These are phyloP conservation scores for Paguma larvata DNA, from an alignment of 2,797 vertebrate species.

Conservation along the genomic window DNA sequence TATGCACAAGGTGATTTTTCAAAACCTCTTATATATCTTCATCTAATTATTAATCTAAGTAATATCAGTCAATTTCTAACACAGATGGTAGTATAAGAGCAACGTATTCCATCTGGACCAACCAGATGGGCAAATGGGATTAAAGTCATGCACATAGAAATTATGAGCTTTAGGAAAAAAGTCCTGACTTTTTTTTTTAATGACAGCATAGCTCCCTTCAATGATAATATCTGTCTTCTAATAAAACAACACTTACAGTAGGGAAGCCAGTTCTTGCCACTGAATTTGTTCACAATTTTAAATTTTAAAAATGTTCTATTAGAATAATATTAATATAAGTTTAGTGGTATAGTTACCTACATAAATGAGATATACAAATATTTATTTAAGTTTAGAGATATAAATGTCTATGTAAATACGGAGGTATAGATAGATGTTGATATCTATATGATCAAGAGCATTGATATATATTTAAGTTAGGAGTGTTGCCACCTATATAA, in stretches of 20 bases:
- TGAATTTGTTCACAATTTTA: background rate
- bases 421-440: background rate
- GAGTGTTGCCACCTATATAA: background rate
- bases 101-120: slow-evolving; percentile 64
- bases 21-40: slow-evolving; percentile 63
- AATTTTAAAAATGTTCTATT: background rate
- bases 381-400: background rate
- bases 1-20: slow-evolving; percentile 57
- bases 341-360: background rate
- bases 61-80: slow-evolving; percentile 58
- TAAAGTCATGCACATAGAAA: slow-evolving; percentile 56
- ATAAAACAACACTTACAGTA: background rate
- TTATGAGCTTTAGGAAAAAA: background rate
- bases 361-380: background rate
- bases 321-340: background rate
- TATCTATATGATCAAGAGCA: background rate
- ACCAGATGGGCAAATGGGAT: slow-evolving; percentile 67
- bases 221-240: background rate
- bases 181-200: background rate
- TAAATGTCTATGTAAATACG: background rate
- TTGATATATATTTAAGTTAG: background rate
- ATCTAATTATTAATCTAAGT: slow-evolving; percentile 70
- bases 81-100: slow-evolving; percentile 53
- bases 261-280: fast-evolving
- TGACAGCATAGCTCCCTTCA: background rate